Conservation (phyloP, 2,113 vertebrate species). For the Triplophysa tibetana region DNA sequence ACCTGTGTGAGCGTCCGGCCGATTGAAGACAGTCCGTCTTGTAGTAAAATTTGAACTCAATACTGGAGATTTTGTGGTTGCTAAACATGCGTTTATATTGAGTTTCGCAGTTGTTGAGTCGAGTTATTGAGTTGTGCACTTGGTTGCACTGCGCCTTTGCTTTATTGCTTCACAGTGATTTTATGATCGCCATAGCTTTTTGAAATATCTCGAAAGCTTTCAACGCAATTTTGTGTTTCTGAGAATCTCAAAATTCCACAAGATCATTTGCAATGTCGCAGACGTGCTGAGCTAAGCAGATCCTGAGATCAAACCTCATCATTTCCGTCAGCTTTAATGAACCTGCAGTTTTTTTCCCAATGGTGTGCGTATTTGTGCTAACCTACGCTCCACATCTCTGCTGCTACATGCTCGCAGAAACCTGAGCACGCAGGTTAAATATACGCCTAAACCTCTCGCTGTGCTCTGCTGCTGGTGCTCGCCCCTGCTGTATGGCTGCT, state of each 20-base stretch:
- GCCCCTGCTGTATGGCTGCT: conserved; percentile 39
- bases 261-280: conserved; percentile 4
- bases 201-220: not conserved
- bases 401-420: conserved; percentile 57
- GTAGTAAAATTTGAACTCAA: not conserved
- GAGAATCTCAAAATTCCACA: not conserved
- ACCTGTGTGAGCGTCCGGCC: conserved; percentile 24
- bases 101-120: not conserved
- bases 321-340: not conserved
- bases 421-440: conserved; percentile 71
- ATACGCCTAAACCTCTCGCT: conserved; percentile 45
- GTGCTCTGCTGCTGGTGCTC: not conserved
- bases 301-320: not conserved
- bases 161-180: not conserved
- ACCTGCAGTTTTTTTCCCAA: not conserved
- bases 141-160: not conserved
- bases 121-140: not conserved
- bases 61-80: not conserved
- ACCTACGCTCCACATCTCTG: conserved; percentile 22
- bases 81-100: not conserved
- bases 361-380: conserved; percentile 1
- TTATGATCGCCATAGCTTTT: not conserved
- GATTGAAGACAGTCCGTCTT: conserved; percentile 1
- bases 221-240: not conserved
- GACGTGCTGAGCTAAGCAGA: conserved; percentile 5